Evolutionary conservation across 1,140 invertebrate genomes (phyloP).

Genomic region (Lethocerus indicus): DNA sequence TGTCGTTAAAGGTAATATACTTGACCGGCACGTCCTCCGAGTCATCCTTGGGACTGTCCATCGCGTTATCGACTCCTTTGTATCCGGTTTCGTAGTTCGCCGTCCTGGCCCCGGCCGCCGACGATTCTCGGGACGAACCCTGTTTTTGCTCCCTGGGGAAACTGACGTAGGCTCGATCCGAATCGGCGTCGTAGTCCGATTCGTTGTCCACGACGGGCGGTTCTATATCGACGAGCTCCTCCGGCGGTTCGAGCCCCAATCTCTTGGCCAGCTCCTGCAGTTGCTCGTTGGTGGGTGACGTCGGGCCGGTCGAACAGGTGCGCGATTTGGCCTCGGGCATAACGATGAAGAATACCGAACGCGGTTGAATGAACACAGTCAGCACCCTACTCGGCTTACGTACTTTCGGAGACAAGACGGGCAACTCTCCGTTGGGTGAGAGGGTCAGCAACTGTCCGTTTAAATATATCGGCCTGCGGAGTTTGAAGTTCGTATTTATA

Average conservation of each 20-base stretch:
- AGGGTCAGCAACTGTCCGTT: conserved; percentile 15
- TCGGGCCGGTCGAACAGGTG: conserved; percentile 6
- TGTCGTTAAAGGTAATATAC: conserved; percentile 15
- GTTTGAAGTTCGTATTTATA: too few species aligned
- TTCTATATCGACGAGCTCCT: too few species aligned
- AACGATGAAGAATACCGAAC: conserved; percentile 15
- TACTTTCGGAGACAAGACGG: conserved; percentile 15
- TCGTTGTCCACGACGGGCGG: too few species aligned
- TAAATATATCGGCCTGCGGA: conserved; percentile 11
- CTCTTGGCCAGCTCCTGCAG: background rate
- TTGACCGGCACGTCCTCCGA: conserved; percentile 11
- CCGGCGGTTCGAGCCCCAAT: too few species aligned
- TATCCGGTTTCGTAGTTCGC: too few species aligned
- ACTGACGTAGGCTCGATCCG: too few species aligned
- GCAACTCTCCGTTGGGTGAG: conserved; percentile 14
- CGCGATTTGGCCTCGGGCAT: conserved; percentile 13
- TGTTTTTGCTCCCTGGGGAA: too few species aligned
- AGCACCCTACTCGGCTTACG: conserved; percentile 2
- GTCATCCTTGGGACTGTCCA: too few species aligned
- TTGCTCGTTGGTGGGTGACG: background rate
- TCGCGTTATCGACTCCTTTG: too few species aligned
- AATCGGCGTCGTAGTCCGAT: too few species aligned
- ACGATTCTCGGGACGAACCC: too few species aligned
- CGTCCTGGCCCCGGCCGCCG: too few species aligned
- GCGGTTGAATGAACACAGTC: conserved; percentile 11